Evolutionary conservation across 2,113 vertebrate species (phyloP).

Genomic region (Podarcis muralis): DNA sequence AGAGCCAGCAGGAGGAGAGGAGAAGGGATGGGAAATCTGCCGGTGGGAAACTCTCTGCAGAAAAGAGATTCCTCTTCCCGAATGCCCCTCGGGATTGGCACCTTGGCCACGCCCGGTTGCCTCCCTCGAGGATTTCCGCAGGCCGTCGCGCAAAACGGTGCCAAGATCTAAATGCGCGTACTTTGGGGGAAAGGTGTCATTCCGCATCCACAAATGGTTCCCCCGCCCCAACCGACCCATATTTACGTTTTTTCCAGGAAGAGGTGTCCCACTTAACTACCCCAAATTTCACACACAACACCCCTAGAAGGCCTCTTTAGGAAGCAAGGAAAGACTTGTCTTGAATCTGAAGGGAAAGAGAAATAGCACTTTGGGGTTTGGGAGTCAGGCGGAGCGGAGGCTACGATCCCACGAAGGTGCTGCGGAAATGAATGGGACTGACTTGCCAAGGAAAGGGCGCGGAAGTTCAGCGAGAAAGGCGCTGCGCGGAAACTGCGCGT

Average conservation of each 20-base stretch:
- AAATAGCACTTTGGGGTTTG: neutral
- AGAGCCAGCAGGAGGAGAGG: neutral
- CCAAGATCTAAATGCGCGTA: too few relatives aligned
- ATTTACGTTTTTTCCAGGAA: neutral
- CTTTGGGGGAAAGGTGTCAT: too few relatives aligned
- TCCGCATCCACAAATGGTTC: neutral
- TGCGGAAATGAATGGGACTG: neutral
- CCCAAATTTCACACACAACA: too few relatives aligned
- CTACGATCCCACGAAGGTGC: neutral
- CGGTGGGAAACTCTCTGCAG: neutral
- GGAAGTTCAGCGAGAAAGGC: conserved; percentile 64
- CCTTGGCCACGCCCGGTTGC: too few relatives aligned
- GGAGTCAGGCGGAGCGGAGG: neutral
- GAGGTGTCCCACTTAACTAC: too few relatives aligned
- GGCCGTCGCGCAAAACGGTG: too few relatives aligned
- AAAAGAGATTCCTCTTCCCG: neutral
- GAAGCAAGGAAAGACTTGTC: conserved; percentile 51
- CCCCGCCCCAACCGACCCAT: conserved; percentile 11
- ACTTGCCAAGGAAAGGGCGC: neutral
- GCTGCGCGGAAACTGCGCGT: conserved; percentile 70
- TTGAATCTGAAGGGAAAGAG: conserved; percentile 54
- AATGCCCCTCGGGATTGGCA: too few relatives aligned
- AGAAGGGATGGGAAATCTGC: neutral
- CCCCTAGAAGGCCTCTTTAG: conserved; percentile 26
- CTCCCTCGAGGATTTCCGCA: too few relatives aligned